A percentile compares a stretch with the other conserved stretches of the same genome.
These are phyloP conservation scores for Vandiemenella viatica DNA, from an alignment of 2,888 invertebrate genomes.

Conservation along the genomic window DNA sequence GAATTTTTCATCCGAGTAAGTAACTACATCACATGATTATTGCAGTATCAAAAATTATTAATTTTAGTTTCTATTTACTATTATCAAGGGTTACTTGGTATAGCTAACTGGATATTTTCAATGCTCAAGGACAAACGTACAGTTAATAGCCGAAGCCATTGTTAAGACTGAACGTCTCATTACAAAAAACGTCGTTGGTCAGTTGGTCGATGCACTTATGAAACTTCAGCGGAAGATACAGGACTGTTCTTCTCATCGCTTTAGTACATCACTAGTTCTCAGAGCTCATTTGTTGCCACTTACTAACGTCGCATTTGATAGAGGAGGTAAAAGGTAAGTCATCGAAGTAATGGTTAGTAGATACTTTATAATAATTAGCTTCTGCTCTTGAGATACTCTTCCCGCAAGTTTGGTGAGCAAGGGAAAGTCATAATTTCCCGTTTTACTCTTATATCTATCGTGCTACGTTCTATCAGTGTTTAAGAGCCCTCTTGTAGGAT, in stretches of 20 bases:
- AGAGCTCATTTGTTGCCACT: conserved; percentile 53
- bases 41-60: no score
- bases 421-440: no score
- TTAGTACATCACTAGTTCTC: conserved; percentile 48
- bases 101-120: conserved; percentile 2
- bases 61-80: not conserved
- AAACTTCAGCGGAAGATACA: conserved; percentile 47
- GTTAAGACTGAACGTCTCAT: conserved; percentile 38
- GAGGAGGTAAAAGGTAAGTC: conserved; percentile 42
- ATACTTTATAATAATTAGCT: not conserved
- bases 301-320: conserved; percentile 57
- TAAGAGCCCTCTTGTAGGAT: no score
- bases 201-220: conserved; percentile 42
- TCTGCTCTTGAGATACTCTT: no score
- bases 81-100: conserved; percentile 3
- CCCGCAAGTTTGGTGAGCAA: no score
- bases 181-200: conserved; percentile 38
- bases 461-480: no score
- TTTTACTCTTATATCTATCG: no score
- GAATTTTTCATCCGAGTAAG: conserved; percentile 42
- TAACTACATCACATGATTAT: no score
- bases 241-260: conserved; percentile 44
- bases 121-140: conserved; percentile 25
- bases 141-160: conserved; percentile 35
- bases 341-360: not conserved